Percentiles rank a stretch among this genome's conserved stretches.
Evolutionary conservation across 2,113 vertebrate species (phyloP).

Genomic region (Sylvicapra grimmia): DNA sequence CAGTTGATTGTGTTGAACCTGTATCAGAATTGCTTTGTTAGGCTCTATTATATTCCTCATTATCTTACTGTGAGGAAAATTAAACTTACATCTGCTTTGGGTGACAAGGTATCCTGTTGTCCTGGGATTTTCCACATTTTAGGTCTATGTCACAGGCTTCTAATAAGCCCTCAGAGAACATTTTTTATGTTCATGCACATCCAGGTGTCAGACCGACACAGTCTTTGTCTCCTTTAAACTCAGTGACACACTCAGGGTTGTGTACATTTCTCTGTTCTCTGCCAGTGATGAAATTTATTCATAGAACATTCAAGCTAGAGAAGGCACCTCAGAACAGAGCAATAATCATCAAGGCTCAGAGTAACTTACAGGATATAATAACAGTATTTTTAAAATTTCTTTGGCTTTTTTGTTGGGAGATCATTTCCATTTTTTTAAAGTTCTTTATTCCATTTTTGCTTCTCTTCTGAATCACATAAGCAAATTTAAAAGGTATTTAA

Average conservation of each 20-base stretch:
- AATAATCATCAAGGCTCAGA: neutral
- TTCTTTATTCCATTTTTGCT: neutral
- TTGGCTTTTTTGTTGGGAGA: neutral
- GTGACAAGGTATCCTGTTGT: constrained; percentile 16
- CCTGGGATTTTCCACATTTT: constrained; percentile 19
- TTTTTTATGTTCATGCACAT: constrained; percentile 4
- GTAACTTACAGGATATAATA: neutral
- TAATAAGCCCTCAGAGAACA: constrained; percentile 18
- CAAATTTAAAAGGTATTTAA: neutral
- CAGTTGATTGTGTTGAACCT: constrained; percentile 27
- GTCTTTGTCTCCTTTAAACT: constrained; percentile 31
- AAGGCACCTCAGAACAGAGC: neutral
- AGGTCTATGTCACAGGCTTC: neutral
- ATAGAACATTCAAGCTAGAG: neutral
- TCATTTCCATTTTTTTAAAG: neutral
- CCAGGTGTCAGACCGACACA: neutral
- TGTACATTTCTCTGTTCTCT: neutral
- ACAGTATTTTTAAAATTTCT: neutral
- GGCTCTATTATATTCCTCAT: constrained; percentile 39
- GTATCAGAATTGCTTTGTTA: constrained; percentile 40
- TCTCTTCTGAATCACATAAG: neutral
- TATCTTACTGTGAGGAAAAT: constrained; percentile 56
- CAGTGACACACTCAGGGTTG: neutral
- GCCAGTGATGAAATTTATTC: constrained; percentile 31
- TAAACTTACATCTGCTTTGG: constrained; percentile 52